phyloP scores from a whole-genome alignment of 2,113 vertebrate species.

The Poicephalus meyeri region DNA sequence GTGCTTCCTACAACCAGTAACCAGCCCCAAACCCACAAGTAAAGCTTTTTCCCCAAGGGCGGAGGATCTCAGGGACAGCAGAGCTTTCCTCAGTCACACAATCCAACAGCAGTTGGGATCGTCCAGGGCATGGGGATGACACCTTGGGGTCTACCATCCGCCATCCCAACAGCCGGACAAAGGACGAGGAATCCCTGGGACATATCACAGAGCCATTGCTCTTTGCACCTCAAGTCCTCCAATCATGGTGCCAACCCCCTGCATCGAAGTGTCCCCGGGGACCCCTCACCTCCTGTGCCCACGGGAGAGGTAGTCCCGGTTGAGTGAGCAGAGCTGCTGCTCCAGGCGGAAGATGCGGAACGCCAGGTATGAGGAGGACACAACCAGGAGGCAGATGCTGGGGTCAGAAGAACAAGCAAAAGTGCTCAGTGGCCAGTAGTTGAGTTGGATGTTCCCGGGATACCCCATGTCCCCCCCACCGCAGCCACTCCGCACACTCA shows the following conservation, averaged over 20 bases:
- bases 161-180: background rate
- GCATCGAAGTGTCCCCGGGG: background rate
- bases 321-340: constrained; percentile 87
- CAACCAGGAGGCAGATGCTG: constrained; percentile 86
- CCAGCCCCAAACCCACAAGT: too few relatives aligned
- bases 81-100: background rate
- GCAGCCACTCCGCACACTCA: constrained; percentile 38
- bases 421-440: fast-evolving
- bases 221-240: background rate
- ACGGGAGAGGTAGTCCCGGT: constrained; percentile 49
- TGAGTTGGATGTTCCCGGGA: fast-evolving
- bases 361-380: constrained; percentile 92
- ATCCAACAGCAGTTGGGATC: background rate
- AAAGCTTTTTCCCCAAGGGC: too few relatives aligned
- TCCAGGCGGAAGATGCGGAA: constrained; percentile 93
- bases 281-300: constrained; percentile 71
- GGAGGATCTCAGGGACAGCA: background rate
- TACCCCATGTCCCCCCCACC: fast-evolving
- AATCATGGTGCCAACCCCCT: fast-evolving
- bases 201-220: fast-evolving
- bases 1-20: too few relatives aligned
- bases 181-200: background rate
- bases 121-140: background rate
- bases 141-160: background rate
- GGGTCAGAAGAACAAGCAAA: background rate